Base-by-base conservation (phyloP, 1,140 invertebrate species). In the Trialeurodes vaporariorum region DNA sequence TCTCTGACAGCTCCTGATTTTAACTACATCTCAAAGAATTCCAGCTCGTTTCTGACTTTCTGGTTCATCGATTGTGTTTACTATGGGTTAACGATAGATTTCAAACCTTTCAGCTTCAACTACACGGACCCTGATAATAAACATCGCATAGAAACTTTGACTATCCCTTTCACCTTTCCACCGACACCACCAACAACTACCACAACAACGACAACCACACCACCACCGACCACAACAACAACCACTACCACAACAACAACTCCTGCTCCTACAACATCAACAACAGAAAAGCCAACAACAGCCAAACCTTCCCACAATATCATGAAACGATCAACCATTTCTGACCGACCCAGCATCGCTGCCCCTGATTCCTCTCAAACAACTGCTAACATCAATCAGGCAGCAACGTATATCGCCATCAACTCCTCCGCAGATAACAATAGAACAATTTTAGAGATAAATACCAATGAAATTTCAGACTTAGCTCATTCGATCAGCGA, bases 51-150 rank as follows among this genome's bases (percentile, higher is more conserved):
- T 21, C 76, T 82, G 23, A 86, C 86, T 12, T 89, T 84, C 74
- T 92, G 90, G 90, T 91, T 90, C 73, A 80, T 90, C 60, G 85
- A 91, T 73, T 92, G 89, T 73, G 79, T 82, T 70, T 87, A 86
- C 77, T 82, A 87, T 67, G 89, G 87, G 58, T 76, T 83, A 67
- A 84, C 85, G 0, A 79, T 78, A 63, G 81, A 86, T 75, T 82
- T 84, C 27, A 59, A 21, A 13, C 76, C 79, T 25, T 85, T 88
- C 68, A 73, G 76, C 64, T 84, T 83, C 68, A 86, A 84, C 72
- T 91, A 89, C 73, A 80, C 81, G 1, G 78, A 80, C 70, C 75
- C 83, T 21, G 83, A 85, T 73, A 72, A 77, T 69, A 78, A 81
- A n/a, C 83, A 87, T 72, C 77, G 79, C n/a, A 76, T 91, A 63